phyloP scores from a whole-genome alignment of 1,140 invertebrate genomes.

The Heliconius hermathena region DNA sequence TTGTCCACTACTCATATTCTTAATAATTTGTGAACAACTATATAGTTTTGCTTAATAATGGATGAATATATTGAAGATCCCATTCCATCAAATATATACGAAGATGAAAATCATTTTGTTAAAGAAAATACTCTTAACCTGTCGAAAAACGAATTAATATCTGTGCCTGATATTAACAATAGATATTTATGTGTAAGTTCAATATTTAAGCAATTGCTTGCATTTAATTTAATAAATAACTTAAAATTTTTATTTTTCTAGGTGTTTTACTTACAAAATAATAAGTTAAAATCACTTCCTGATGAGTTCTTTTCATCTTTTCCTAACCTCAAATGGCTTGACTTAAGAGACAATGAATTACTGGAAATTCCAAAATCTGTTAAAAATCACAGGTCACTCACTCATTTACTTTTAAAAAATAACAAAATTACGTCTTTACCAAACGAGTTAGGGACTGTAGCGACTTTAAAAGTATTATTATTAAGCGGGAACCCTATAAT shows the following conservation, averaged over 20 bases:
- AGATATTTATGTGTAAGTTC: background rate
- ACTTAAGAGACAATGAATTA: slow-evolving; percentile 83
- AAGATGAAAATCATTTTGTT: slow-evolving; percentile 11
- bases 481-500: slow-evolving; percentile 79
- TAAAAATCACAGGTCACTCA: slow-evolving; percentile 78
- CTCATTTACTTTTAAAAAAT: slow-evolving; percentile 82
- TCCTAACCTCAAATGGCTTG: slow-evolving; percentile 81
- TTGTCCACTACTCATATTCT: background rate
- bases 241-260: slow-evolving; percentile 51
- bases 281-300: slow-evolving; percentile 76
- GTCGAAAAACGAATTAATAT: background rate
- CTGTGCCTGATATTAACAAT: background rate
- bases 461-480: slow-evolving; percentile 81
- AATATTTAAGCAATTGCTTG: background rate
- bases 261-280: slow-evolving; percentile 83
- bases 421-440: slow-evolving; percentile 82
- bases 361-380: slow-evolving; percentile 77
- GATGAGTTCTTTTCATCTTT: slow-evolving; percentile 80
- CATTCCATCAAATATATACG: background rate
- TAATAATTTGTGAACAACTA: background rate
- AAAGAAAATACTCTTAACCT: slow-evolving; percentile 19
- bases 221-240: background rate
- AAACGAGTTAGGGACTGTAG: slow-evolving; percentile 80
- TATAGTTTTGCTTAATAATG: background rate
- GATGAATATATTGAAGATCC: background rate